Conservation (phyloP, 2,888 invertebrate genomes). For the Serripes groenlandicus region DNA sequence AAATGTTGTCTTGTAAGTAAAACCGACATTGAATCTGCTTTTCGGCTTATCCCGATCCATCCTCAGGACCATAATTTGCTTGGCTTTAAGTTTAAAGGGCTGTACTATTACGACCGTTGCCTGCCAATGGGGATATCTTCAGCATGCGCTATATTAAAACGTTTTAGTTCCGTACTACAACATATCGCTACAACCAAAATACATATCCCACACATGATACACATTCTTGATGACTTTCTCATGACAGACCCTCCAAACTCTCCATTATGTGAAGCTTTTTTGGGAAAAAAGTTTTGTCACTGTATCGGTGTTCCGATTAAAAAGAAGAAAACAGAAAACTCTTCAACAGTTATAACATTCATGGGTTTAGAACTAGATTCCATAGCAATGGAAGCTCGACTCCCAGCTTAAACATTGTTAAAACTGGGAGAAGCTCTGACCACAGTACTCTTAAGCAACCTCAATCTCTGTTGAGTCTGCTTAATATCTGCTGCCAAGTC, state of each 20-base stretch:
- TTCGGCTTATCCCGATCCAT: slow-evolving; percentile 49
- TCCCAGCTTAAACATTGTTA: slow-evolving; percentile 33
- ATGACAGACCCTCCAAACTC: slow-evolving; percentile 3
- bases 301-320: slow-evolving; percentile 43
- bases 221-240: slow-evolving; percentile 58
- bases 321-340: slow-evolving; percentile 31
- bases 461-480: slow-evolving; percentile 39
- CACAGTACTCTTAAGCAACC: slow-evolving; percentile 27
- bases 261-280: background rate
- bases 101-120: slow-evolving; percentile 48
- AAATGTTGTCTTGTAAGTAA: slow-evolving; percentile 36
- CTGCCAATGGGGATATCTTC: slow-evolving; percentile 44
- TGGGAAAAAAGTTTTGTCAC: background rate
- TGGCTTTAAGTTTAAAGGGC: slow-evolving; percentile 31
- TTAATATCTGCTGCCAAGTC: slow-evolving; percentile 45
- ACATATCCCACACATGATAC: slow-evolving; percentile 16
- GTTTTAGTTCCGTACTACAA: slow-evolving; percentile 40
- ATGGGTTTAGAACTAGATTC: slow-evolving; percentile 56
- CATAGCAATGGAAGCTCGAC: slow-evolving; percentile 30
- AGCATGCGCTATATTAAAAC: slow-evolving; percentile 55
- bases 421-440: background rate
- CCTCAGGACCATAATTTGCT: slow-evolving; percentile 49
- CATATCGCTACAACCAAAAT: slow-evolving; percentile 20
- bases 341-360: slow-evolving; percentile 19
- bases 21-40: slow-evolving; percentile 52